Conservation (phyloP, 2,888 invertebrate species). For the Tanaodytes sp. region DNA sequence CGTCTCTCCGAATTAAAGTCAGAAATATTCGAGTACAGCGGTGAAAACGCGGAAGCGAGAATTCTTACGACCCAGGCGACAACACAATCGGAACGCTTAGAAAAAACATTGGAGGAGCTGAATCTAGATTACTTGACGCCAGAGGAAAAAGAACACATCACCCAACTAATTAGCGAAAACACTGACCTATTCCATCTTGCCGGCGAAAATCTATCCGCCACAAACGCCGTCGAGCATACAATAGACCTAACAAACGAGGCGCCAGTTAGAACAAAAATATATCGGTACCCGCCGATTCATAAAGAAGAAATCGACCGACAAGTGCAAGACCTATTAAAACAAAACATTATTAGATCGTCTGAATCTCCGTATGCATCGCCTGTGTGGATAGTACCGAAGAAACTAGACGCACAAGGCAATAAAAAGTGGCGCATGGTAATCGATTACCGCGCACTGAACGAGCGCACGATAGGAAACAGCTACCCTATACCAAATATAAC, state of each 20-base stretch:
- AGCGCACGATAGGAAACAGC: too few species aligned
- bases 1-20: not conserved
- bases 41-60: not conserved
- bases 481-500: too few species aligned
- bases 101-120: not conserved
- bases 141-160: not conserved
- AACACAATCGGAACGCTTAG: not conserved
- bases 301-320: conserved; percentile 42
- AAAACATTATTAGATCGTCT: too few species aligned
- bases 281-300: conserved; percentile 42
- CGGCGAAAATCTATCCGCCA: conserved; percentile 38
- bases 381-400: too few species aligned
- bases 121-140: not conserved
- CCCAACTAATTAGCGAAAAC: not conserved
- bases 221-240: conserved; percentile 29
- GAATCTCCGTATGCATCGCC: too few species aligned
- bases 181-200: conserved; percentile 47
- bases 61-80: not conserved
- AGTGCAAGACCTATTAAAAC: not conserved
- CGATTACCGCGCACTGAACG: too few species aligned
- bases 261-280: conserved; percentile 46
- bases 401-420: too few species aligned
- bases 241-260: conserved; percentile 27
- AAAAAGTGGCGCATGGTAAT: too few species aligned
- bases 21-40: not conserved